Evolutionary conservation across 2,888 invertebrate genomes (phyloP).

Genomic region (Dichetophora obliterata): DNA sequence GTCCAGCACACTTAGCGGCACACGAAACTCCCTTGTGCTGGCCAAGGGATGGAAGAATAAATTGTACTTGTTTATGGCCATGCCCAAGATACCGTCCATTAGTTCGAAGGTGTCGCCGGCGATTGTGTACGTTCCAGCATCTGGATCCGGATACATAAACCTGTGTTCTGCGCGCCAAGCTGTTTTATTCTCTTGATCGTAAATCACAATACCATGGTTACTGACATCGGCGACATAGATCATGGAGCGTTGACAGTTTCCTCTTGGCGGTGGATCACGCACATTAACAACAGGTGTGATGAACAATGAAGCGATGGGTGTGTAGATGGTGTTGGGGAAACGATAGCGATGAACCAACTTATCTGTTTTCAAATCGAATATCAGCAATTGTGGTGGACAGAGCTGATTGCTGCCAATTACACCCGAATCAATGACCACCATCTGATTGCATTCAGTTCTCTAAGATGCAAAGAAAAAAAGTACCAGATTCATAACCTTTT

Average conservation of each 20-base stretch:
- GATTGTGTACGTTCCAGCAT: constrained; percentile 73
- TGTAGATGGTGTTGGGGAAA: constrained; percentile 57
- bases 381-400: constrained; percentile 81
- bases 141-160: constrained; percentile 74
- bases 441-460: constrained; percentile 75
- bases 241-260: constrained; percentile 72
- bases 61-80: constrained; percentile 68
- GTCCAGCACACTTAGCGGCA: constrained; percentile 73
- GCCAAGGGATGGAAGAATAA: constrained; percentile 78
- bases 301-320: constrained; percentile 58
- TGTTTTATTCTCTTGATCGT: constrained; percentile 70
- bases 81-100: constrained; percentile 78
- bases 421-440: constrained; percentile 78
- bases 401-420: constrained; percentile 72
- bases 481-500: neutral
- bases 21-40: constrained; percentile 74
- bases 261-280: constrained; percentile 68
- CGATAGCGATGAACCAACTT: constrained; percentile 69
- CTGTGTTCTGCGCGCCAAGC: constrained; percentile 76
- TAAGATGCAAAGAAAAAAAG: constrained; percentile 56
- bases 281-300: constrained; percentile 71
- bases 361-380: constrained; percentile 78
- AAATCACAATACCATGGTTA: constrained; percentile 74
- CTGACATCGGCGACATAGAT: constrained; percentile 77
- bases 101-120: constrained; percentile 74